Percentiles rank a stretch among this genome's conserved stretches.
Conservation (phyloP, 2,113 vertebrate species). For the Bucco capensis region DNA sequence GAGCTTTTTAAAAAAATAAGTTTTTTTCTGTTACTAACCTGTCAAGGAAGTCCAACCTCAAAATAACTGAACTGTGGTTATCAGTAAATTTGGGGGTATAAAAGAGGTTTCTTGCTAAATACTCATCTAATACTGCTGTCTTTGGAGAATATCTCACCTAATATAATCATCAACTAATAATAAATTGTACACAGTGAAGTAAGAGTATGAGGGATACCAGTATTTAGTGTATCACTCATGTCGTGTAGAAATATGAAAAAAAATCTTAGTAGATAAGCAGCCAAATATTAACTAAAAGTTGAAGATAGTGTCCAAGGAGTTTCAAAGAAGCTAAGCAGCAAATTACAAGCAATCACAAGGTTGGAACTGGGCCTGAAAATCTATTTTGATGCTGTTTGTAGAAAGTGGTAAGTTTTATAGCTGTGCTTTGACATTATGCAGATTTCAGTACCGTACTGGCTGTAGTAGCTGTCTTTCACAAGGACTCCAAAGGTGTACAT, state of each 20-base stretch:
- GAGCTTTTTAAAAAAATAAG: not conserved
- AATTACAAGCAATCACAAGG: not conserved
- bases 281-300: not conserved
- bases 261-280: not conserved
- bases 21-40: not conserved
- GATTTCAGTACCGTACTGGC: not conserved
- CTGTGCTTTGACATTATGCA: not conserved
- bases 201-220: not conserved
- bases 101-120: not conserved
- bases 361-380: not conserved
- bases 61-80: not conserved
- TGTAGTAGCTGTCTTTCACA: not conserved
- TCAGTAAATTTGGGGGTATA: not conserved
- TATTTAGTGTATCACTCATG: not conserved
- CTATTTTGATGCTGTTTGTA: not conserved
- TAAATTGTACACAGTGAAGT: not conserved
- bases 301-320: not conserved
- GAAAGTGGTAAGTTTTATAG: not conserved
- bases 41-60: not conserved
- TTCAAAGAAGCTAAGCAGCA: not conserved
- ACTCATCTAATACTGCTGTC: not conserved
- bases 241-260: not conserved
- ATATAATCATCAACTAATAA: not conserved
- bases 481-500: not conserved
- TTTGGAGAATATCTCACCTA: not conserved